Base-by-base conservation (phyloP, 2,797 vertebrate genomes). In the Synanceia verrucosa region DNA sequence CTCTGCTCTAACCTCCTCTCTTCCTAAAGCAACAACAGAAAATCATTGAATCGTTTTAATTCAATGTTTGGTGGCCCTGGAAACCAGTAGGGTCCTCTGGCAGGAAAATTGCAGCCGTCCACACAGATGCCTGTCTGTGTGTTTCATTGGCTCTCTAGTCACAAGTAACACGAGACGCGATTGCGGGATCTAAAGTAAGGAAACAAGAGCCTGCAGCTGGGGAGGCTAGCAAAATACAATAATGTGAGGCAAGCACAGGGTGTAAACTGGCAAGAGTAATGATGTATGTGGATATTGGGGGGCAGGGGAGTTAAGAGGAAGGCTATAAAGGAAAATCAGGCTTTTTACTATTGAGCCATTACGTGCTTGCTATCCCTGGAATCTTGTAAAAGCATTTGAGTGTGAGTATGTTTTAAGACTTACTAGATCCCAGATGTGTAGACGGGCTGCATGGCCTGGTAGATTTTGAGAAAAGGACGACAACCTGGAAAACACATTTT, bases 341-440 rank as follows among this genome's bases (percentile, higher is more conserved):
- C 3, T 60, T 79, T 84, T 86, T 88, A 87, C 84, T 83, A 85
- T 83, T 70, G 77, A 69, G 76, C 76, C 53, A 79, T 88, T 82
- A 77, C 14, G 55, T 76, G 78, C 73, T 76, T 4, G 19, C 79
- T 60, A 82, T 85, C 86, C 86, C 82, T 64, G 78, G 82, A 85
- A 89, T 84, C 85, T 85, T 84, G 78, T 87, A 80, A 91, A 88
- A 84, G 74, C 59, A 74, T 73, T 48, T 31, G 67, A 81, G 83
- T 46, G 56, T 39, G 73, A 79, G 78, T 48, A 16, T 58, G 57
- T 56, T 77, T 70, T 68, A 61, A 44, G 74, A 92, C 95, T 96
- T 95, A 99, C 97, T 99, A 99, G 94, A 99, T 99, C 76, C 98
- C 98, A 60, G 98, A 99, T n/a, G 98, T 99, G 93, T 99, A 99